phyloP scores from a whole-genome alignment of 2,888 invertebrate species.

The Cepaea hortensis region DNA sequence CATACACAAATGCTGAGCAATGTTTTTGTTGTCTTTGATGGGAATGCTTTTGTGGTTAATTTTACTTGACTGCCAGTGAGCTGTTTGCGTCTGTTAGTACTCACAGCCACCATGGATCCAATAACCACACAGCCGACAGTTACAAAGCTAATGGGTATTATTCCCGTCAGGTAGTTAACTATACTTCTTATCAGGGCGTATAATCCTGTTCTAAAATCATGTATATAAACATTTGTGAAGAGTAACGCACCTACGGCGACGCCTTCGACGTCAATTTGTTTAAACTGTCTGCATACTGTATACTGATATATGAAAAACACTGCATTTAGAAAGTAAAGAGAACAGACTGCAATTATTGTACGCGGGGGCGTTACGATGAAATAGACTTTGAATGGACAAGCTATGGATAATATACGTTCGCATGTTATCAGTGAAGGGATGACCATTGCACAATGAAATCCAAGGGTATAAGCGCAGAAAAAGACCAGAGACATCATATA shows the following conservation, averaged over 20 bases:
- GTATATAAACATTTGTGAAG: not conserved
- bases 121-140: not conserved
- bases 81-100: not conserved
- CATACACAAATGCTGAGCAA: not conserved
- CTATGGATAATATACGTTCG: not conserved
- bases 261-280: not conserved
- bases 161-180: not conserved
- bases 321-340: not conserved
- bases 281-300: not conserved
- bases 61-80: not conserved
- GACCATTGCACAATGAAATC: not conserved
- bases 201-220: not conserved
- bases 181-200: not conserved
- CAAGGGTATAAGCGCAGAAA: not conserved
- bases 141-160: not conserved
- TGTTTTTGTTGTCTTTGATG: not conserved
- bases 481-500: not conserved
- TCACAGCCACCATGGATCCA: not conserved
- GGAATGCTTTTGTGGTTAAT: not conserved
- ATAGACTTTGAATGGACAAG: not conserved
- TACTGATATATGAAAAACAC: not conserved
- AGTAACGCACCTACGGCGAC: not conserved
- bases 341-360: not conserved
- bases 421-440: not conserved
- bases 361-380: not conserved